Base-by-base conservation (phyloP, 2,888 invertebrate genomes). In the Prosopocoilus inquinatus region DNA sequence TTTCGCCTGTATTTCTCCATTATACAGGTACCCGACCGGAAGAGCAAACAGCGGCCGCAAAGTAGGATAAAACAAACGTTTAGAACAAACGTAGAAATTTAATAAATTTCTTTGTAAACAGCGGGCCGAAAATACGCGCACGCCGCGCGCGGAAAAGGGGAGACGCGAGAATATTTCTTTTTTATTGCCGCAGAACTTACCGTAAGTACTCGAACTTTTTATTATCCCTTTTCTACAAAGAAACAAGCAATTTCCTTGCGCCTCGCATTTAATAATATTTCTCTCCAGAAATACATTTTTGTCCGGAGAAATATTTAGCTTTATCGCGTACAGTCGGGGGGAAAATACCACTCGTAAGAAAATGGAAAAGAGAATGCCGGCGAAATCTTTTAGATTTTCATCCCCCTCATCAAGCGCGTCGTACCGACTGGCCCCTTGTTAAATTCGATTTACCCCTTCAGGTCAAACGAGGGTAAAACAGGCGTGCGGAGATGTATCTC, bases 61-160 rank as follows among this genome's bases (percentile, higher is more conserved):
- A 61, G 61, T 60, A 57, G 64, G 56, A 58, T 62, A 62, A 60
- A 63, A 58, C 63, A 64, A 64, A 63, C 63, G 55, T 47, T 49
- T 58, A 60, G 60, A 63, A 62, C 65, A 62, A 64, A 65, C 62
- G 62, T 60, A 59, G 62, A 64, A 64, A 65, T 65, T 65, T 65
- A 65, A 64, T 65, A 65, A 65, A 65, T 65, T 64, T 63, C 59
- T 64, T 64, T 65, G 63, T 62, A 63, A 62, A 63, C 62, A 64
- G 61, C 49, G 53, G 52, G 60, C 60, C 56, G 62, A 64, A 61
- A 64, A 62, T 61, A 60, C 61, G 62, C 50, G 56, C 50, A 47
- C 49, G 20, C 20, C 3, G 20, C 34, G 13, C 49, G 20, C 20
- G 20, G 20, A 28, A 11, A 28, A 32, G 45, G 49, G 49, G 53